phyloP scores from a whole-genome alignment of 92 coral and sea anemone genomes.

The Pocillopora meandrina region DNA sequence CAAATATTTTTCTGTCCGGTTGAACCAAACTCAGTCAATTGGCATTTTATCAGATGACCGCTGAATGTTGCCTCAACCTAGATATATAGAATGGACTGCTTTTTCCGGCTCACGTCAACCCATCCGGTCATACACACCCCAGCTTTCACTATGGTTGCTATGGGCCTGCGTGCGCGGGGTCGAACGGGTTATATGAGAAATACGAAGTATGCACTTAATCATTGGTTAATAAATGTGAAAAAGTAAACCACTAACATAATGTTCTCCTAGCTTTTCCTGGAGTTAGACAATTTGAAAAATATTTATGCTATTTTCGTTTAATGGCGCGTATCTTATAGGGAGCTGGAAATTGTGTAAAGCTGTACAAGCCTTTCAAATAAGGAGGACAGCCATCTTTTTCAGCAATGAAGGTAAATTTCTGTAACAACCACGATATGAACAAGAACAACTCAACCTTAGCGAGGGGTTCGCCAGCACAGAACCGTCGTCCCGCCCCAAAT shows the following conservation, averaged over 20 bases:
- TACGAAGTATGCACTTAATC: too few species aligned
- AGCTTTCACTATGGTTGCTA: too few species aligned
- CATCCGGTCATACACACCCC: too few species aligned
- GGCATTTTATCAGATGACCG: too few species aligned
- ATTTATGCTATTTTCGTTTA: background rate
- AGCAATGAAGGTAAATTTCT: constrained; percentile 57
- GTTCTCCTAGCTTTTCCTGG: background rate
- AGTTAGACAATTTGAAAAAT: background rate
- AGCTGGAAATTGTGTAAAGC: background rate
- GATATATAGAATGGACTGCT: too few species aligned
- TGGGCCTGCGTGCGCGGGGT: too few species aligned
- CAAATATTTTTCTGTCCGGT: too few species aligned
- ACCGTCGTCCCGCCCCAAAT: constrained; percentile 45
- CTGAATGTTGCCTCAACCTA: too few species aligned
- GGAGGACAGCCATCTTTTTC: constrained; percentile 64
- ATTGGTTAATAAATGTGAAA: too few species aligned
- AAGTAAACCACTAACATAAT: background rate
- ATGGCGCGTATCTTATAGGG: constrained; percentile 59
- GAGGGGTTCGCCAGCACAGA: constrained; percentile 65
- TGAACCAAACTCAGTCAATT: too few species aligned
- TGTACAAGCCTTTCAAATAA: background rate
- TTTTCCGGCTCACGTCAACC: too few species aligned
- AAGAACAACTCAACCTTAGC: constrained; percentile 64
- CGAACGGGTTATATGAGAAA: too few species aligned
- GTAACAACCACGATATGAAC: constrained; percentile 60